Evolutionary conservation across 2,113 vertebrate genomes (phyloP).

Genomic region (Perccottus glenii): DNA sequence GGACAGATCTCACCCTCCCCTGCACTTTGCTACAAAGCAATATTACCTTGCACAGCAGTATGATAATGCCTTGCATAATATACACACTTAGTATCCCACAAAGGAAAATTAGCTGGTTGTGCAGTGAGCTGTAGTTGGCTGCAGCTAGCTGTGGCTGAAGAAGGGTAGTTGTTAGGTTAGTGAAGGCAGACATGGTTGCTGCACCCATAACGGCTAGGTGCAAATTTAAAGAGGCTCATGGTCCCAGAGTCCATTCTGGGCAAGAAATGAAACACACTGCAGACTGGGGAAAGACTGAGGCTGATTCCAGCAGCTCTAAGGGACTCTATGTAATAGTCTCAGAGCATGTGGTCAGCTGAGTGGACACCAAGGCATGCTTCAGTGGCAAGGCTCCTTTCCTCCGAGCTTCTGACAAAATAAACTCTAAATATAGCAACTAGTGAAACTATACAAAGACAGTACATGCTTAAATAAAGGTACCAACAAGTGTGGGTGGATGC

Average conservation of each 20-base stretch:
- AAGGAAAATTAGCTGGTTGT: slow-evolving; percentile 44
- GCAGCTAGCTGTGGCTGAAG: slow-evolving; percentile 12
- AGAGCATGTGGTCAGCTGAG: slow-evolving; percentile 20
- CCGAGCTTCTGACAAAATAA: slow-evolving; percentile 56
- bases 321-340: not conserved
- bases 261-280: not conserved
- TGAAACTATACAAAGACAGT: slow-evolving; percentile 13
- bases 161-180: slow-evolving; percentile 42
- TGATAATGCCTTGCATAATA: slow-evolving; percentile 54
- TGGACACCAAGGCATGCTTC: slow-evolving; percentile 34
- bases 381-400: slow-evolving; percentile 40
- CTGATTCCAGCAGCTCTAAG: not conserved
- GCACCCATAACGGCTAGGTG: slow-evolving; percentile 45
- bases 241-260: slow-evolving; percentile 36
- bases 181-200: slow-evolving; percentile 34
- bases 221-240: slow-evolving; percentile 63
- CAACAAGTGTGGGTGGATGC: not conserved
- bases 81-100: slow-evolving; percentile 41
- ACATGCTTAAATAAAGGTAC: not conserved
- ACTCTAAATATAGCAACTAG: slow-evolving; percentile 24
- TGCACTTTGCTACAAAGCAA: slow-evolving; percentile 42
- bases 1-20: slow-evolving; percentile 22
- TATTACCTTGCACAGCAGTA: slow-evolving; percentile 31
- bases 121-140: slow-evolving; percentile 24
- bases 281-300: not conserved